Evolutionary conservation across 2,888 invertebrate species (phyloP).

Genomic region (Drosophila hamatofila): DNA sequence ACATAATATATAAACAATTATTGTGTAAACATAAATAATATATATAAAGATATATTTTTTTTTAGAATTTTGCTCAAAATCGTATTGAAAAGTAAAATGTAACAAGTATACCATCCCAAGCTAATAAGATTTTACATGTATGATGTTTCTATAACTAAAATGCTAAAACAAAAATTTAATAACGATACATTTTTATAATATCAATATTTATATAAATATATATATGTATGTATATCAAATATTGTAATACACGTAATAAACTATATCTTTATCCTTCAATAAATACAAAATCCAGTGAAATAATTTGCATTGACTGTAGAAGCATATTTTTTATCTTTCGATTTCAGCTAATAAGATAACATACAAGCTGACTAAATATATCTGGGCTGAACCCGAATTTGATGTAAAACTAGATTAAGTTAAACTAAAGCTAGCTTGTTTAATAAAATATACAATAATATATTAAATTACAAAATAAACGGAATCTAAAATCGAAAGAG

Average conservation of each 20-base stretch:
- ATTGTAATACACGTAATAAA: background rate
- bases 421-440: too few species aligned
- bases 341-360: too few species aligned
- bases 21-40: background rate
- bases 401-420: too few species aligned
- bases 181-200: background rate
- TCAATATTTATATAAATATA: background rate
- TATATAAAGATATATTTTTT: background rate
- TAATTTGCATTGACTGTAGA: background rate
- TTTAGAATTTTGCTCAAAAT: constrained; percentile 7
- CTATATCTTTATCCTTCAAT: background rate
- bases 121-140: background rate
- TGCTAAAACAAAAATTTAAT: background rate
- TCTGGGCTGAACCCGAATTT: too few species aligned
- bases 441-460: too few species aligned
- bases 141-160: background rate
- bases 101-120: too few species aligned
- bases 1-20: background rate
- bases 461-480: too few species aligned
- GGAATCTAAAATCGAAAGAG: too few species aligned
- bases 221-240: background rate
- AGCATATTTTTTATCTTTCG: too few species aligned
- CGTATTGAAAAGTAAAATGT: background rate
- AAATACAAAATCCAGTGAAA: background rate
- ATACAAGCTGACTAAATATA: too few species aligned